phyloP scores from a whole-genome alignment of 2,797 vertebrate species.

The Halcyon badia region DNA sequence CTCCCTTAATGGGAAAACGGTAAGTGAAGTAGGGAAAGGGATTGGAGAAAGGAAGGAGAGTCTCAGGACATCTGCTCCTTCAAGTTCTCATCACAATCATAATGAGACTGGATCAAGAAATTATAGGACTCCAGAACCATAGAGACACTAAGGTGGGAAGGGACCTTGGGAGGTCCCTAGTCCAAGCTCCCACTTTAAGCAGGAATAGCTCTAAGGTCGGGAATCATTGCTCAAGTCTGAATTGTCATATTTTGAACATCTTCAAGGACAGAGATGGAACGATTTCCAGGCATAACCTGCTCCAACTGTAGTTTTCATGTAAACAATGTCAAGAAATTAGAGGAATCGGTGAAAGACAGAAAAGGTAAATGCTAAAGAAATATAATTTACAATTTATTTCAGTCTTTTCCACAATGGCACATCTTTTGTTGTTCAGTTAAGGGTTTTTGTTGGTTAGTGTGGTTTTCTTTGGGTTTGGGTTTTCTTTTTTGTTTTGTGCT shows the following conservation, averaged over 20 bases:
- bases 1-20: not conserved
- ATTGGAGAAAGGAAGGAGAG: not conserved
- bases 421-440: not conserved
- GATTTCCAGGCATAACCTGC: not conserved
- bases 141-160: not conserved
- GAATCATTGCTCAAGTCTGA: not conserved
- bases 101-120: not conserved
- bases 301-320: not conserved
- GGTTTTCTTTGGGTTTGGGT: not conserved
- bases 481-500: not conserved
- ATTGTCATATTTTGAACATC: not conserved
- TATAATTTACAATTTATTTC: not conserved
- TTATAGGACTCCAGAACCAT: not conserved
- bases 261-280: not conserved
- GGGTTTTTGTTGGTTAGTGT: rapidly evolving
- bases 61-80: not conserved
- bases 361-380: not conserved
- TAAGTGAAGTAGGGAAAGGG: not conserved
- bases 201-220: not conserved
- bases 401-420: not conserved
- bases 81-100: not conserved
- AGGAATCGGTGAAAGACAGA: not conserved
- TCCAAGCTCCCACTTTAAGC: not conserved
- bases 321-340: not conserved
- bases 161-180: rapidly evolving